Percentiles rank a stretch among this genome's conserved stretches.
Conservation (phyloP, 1,140 invertebrate genomes). For the Magallana ariakensis region DNA sequence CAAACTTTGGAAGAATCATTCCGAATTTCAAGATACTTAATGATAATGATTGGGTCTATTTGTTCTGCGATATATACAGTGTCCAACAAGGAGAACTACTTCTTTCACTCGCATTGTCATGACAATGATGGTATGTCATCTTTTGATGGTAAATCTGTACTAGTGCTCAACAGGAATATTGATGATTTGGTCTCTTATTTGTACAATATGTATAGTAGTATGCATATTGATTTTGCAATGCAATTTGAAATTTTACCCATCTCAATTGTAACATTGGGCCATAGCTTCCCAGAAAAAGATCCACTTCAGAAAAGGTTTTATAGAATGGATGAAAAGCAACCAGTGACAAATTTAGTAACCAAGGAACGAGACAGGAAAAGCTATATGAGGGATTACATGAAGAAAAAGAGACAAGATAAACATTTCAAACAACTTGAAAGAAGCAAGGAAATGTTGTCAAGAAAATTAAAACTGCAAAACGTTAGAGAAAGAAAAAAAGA, state of each 20-base stretch:
- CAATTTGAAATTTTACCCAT: conserved; percentile 43
- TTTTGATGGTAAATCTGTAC: conserved; percentile 2
- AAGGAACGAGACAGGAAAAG: not conserved
- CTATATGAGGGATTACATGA: not conserved
- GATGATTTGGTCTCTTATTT: conserved; percentile 7
- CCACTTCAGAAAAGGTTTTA: not conserved
- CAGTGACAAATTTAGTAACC: not conserved
- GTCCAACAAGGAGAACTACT: not conserved
- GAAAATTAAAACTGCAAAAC: no score
- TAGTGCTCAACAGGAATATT: not conserved
- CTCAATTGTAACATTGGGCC: not conserved
- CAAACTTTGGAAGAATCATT: not conserved
- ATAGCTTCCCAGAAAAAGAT: not conserved
- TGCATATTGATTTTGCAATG: not conserved
- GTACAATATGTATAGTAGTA: conserved; percentile 31
- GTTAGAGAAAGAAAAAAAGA: no score
- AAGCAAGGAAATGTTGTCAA: no score
- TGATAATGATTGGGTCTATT: conserved; percentile 47
- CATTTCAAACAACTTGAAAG: no score
- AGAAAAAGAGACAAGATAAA: not conserved
- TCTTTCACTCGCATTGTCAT: conserved; percentile 51
- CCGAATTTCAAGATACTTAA: not conserved
- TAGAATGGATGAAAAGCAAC: not conserved
- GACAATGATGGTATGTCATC: not conserved
- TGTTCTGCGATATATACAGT: conserved; percentile 16